phyloP scores from a whole-genome alignment of 64 coral and sea anemone genomes.

The Montipora sp. region DNA sequence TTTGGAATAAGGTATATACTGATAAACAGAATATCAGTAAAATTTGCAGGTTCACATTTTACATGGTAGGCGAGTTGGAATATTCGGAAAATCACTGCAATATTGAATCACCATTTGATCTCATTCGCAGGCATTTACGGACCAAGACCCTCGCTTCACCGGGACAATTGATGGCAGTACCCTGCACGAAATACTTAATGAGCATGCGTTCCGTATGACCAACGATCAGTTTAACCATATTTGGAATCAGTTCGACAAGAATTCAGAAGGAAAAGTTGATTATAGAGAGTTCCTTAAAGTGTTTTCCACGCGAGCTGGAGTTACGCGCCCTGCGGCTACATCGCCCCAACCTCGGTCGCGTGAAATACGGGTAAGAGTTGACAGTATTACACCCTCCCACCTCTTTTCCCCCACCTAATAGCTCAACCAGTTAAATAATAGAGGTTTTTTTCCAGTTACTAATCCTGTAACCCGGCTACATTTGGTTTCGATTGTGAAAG shows the following conservation, averaged over 20 bases:
- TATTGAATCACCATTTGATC: neutral
- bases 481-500: too few species aligned
- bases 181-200: constrained; percentile 69
- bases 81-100: too few species aligned
- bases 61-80: too few species aligned
- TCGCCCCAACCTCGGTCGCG: constrained; percentile 55
- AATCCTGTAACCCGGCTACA: too few species aligned
- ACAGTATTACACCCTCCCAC: neutral
- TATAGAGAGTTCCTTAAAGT: constrained; percentile 86
- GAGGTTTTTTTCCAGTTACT: too few species aligned
- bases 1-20: too few species aligned
- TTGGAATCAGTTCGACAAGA: constrained; percentile 64
- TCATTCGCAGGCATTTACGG: constrained; percentile 72
- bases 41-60: too few species aligned
- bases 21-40: too few species aligned
- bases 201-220: constrained; percentile 92
- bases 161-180: constrained; percentile 61
- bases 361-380: constrained; percentile 61
- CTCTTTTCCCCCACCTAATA: too few species aligned
- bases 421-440: too few species aligned
- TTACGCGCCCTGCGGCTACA: constrained; percentile 63
- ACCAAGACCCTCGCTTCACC: constrained; percentile 55
- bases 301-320: constrained; percentile 63
- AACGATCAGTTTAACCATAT: constrained; percentile 87
- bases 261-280: constrained; percentile 65